Base-by-base conservation (phyloP, 2,113 vertebrate genomes). In the Ceyx melanurus region DNA sequence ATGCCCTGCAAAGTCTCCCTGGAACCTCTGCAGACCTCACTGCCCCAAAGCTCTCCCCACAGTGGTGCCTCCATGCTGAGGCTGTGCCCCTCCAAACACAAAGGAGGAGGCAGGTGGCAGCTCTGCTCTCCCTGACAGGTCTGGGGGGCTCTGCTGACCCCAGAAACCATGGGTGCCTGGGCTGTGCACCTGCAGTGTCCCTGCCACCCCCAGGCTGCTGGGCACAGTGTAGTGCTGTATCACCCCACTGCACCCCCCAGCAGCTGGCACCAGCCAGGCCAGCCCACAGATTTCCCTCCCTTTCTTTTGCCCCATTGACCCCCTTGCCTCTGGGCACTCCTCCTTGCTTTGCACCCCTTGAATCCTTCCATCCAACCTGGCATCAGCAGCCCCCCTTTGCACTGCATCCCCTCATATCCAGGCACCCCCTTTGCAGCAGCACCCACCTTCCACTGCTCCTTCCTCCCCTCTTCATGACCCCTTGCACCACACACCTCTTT, bases 51-150 rank as follows among this genome's bases (percentile, higher is more conserved):
- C 48, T 35, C 48, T 35, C 4, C 15, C n/a, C 65, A 2, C 7
- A 8, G 54, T 2, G 0, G 7, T 26, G 29, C 20, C 46, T 25
- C 23, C n/a, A 1, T 1, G 0, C 40, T 3, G 25, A 43, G 42
- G 58, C 26, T 20, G 46, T 17, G 57, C 28, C 23, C 5, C 31
- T 6, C 33, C 14, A 5, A 11, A 13, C 50, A 4, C 3, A 0
- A 61, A 43, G 37, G 20, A 37, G n/a, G 18, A 33, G 29, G 48
- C 58, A 6, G 11, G 64, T 1, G 74, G 29, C 83, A 40, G 50
- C 48, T 51, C 26, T 0, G 17, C 61, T 5, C 2, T 29, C 26
- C 23, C 54, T 0, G 0, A 1, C 1, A 2, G 40, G 54, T 64
- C 37, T 58, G 3, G 81, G 53, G n/a, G 11, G 73, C 73, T 45